Percentiles rank a stretch among this genome's conserved stretches.
Evolutionary conservation across 2,888 invertebrate genomes (phyloP).

Genomic region (Scotopteryx bipunctaria): DNA sequence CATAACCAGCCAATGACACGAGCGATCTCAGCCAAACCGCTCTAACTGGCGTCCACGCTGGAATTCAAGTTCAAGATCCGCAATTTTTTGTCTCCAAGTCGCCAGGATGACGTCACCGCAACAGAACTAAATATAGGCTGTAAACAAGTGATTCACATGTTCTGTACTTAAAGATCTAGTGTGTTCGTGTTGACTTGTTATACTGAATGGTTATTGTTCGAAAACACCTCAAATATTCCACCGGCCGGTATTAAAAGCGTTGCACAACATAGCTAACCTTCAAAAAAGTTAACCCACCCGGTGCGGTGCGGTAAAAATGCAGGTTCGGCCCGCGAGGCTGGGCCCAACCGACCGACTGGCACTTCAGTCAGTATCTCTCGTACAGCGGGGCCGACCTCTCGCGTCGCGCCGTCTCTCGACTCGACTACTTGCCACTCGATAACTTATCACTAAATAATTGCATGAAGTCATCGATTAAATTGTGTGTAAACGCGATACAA

Average conservation of each 20-base stretch:
- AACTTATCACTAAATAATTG: conserved; percentile 77
- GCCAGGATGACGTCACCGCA: conserved; percentile 62
- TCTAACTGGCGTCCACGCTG: not conserved
- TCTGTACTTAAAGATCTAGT: no score
- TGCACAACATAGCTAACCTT: conserved; percentile 77
- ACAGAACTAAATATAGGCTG: conserved; percentile 70
- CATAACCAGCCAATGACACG: conserved; percentile 13
- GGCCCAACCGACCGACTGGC: conserved; percentile 21
- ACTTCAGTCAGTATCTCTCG: conserved; percentile 61
- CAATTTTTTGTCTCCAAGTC: conserved; percentile 56
- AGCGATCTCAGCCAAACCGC: no score
- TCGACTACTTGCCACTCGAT: conserved; percentile 56
- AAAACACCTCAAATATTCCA: conserved; percentile 12
- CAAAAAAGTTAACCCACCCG: conserved; percentile 60
- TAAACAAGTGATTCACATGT: conserved; percentile 62
- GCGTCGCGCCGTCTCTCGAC: conserved; percentile 43
- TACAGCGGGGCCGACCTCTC: conserved; percentile 58
- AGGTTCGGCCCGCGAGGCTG: conserved; percentile 37
- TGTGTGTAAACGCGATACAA: conserved; percentile 50
- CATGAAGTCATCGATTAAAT: conserved; percentile 80
- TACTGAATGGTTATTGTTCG: no score
- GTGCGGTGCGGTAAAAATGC: conserved; percentile 70
- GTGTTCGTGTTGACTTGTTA: no score
- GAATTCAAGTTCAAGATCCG: conserved; percentile 40
- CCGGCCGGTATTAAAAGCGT: conserved; percentile 20